Evolutionary conservation across 2,113 vertebrate genomes (phyloP).

Genomic region (chimpanzee (Pan troglodytes)): NHGRI_mPanTro3-v2.1_pri NC_072398.2:72053001-72053500

Average conservation of each 20-base stretch:
- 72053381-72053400: background rate
- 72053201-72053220: background rate
- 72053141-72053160: background rate
- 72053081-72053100: background rate
- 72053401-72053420: conserved; percentile 14
- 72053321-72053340: background rate
- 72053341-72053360: background rate
- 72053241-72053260: background rate
- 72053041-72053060: too few relatives aligned
- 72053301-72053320: background rate
- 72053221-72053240: background rate
- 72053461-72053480: conserved; percentile 36
- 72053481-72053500: conserved; percentile 32
- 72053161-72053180: background rate
- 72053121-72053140: background rate
- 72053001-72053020: conserved; percentile 95
- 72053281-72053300: background rate
- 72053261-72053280: background rate
- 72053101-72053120: background rate
- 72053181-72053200: background rate
- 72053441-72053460: background rate
- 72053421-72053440: background rate
- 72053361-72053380: background rate
- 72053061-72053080: background rate
- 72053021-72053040: fast-evolving